Evolutionary conservation across 1,140 invertebrate genomes (phyloP), one percentile per base, ranked within the genome.

Genomic region (Drosophila nigrodunni): DNA sequence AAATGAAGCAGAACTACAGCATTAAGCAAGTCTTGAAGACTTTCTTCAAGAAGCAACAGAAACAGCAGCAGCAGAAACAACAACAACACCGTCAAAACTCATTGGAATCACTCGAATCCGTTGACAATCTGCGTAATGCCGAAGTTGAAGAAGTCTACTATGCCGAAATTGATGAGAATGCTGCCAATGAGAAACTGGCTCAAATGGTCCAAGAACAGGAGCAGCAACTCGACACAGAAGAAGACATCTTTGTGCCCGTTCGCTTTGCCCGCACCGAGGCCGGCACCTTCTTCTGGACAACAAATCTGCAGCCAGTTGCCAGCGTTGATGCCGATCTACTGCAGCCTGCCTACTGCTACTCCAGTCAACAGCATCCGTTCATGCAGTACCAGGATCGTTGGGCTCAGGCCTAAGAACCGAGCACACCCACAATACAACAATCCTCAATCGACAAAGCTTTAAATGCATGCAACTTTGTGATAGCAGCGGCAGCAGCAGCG

Each of bases 151-250:
- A 92, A 68, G 80, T 80, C 37, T 92, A 78, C 74, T 92, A 91
- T 64, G 83, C 77, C 83, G 95, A 95, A 81, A 94, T 94, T 67
- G 93, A 94, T 44, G 94, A 95, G 79, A 95, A 95, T 81, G 86
- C 93, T 43, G 94, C 94, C 88, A 95, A 95, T 89, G 95, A 95
- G 89, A 93, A 94, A 66, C 94, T 95, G 72, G 93, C 93, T 50
- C 93, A 94, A 70, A 93, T 95, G 77, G 94, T 95, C 88, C 72
- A 82, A 55, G 72, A 78, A 43, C 54, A 93, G 7, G 59, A 65
- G 41, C 41, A 81, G 25, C 25, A 30, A 30, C 25, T 30, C 25
- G 67, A 76, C n/a, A 61, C 72, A 10, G 85, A 92, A 47, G 79
- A 91, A 37, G 91, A 92, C 58, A 74, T 92, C 72, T 93, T 90